Evolutionary conservation across 2,113 vertebrate species (phyloP), one percentile per base, ranked within the genome.

Genomic region (cattle (Bos taurus)): DNA sequence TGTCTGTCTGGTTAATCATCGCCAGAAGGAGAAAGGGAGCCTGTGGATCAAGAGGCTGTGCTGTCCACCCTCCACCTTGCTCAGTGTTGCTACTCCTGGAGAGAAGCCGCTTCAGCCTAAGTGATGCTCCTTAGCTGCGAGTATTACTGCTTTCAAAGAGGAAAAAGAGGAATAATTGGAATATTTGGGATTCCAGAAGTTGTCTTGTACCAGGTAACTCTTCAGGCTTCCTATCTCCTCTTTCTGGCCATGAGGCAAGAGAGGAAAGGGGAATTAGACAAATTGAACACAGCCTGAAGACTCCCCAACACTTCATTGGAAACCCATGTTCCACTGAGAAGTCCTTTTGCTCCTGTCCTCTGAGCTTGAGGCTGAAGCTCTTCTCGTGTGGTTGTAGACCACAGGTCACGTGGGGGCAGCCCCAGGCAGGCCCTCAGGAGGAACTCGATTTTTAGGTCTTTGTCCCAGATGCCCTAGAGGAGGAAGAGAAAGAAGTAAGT

Each of bases 111-210:
- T 82, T 71, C 50, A 6, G 2, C 15, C 10, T 5, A 8, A 30
- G 67, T 19, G 62, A 40, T 33, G 40, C 77, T 71, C 54, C 80
- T 21, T 50, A 30, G 25, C 48, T 54, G 26, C 6, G 36, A 88
- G 33, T 60, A 81, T 62, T 71, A 59, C 33, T 25, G 14, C 64
- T 23, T 36, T n/a, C 74, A 33, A 94, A 77, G 67, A 40, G 23
- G 88, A 4, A 50, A 80, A 64, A 43, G 84, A n/a, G 80, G 93
- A 94, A 92, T 95, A 57, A 92, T 33, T 54, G 17, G 74, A 96
- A 95, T 96, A 43, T 59, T 84, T 97, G 88, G 90, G 56, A 97
- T 98, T 98, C 96, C 90, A n/a, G 48, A 96, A 90, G 87, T 97
- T 54, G n/a, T 40, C 80, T 36, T 84, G 94, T 96, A 90, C 97